Base-by-base conservation (phyloP, 1,140 invertebrate genomes). In the Hirudo medicinalis region DNA sequence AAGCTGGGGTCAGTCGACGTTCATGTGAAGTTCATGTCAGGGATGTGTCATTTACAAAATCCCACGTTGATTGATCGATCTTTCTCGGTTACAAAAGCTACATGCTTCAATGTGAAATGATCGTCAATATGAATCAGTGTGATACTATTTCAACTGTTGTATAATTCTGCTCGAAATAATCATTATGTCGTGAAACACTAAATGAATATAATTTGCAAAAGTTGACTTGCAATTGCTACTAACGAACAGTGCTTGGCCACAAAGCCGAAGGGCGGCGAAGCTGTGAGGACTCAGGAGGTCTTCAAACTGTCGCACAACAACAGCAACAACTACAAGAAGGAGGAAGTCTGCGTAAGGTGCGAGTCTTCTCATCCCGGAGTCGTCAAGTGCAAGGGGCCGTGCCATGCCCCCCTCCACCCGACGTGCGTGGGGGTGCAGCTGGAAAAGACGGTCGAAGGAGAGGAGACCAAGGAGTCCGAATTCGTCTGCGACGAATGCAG, bases 301-400 rank as follows among this genome's bases (percentile, higher is more conserved):
- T 63, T 63, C 22, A 63, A 63, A 22, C 19, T 63, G 29, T 25
- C 29, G 22, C 29, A 32, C 29, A 22, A 63, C 22, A 63, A 63
- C 29, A 32, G 57, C 20, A 63, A 63, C 29, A 63, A 63, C 29
- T 22, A 32, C 29, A 63, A 54, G 29, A 25, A 25, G 22, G 69
- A 70, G 19, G 43, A 70, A n/a, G 69, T 70, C 36, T 70, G 69
- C 29, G 17, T 49, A 0, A 53, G 25, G 15, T 70, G 69, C 29
- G 40, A 70, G 43, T 49, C 25, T 20, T 70, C 69, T 9, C 22
- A 25, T n/a, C 36, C 32, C 11, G 49, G 32, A 15, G 32, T 63
- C 57, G 19, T 63, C 29, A 63, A 32, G 57, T 63, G 57, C 57
- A 63, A 63, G 20, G 57, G 57, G 22, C 57, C 57, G 22, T 63